Conservation (phyloP, 2,888 invertebrate genomes). For the Catocala nupta region DNA sequence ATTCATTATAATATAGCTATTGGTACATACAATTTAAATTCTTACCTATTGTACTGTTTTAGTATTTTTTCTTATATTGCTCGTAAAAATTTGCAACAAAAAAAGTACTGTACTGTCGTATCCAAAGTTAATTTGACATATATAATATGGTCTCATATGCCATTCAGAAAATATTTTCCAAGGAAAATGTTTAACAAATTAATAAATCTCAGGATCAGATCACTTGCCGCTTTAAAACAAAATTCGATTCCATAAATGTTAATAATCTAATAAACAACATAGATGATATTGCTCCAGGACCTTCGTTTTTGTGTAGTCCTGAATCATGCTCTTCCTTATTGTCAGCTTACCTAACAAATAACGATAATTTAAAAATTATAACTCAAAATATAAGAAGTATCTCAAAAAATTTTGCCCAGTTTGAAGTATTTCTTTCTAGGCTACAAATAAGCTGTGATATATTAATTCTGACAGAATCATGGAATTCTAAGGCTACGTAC, state of each 20-base stretch:
- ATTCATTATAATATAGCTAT: neutral
- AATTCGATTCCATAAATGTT: neutral
- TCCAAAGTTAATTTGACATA: neutral
- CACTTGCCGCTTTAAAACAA: neutral
- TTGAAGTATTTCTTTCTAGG: neutral
- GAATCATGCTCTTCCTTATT: neutral
- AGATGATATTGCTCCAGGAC: neutral
- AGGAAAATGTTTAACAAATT: neutral
- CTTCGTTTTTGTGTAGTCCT: neutral
- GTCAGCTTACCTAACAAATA: neutral
- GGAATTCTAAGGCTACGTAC: conserved; percentile 1
- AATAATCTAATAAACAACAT: neutral
- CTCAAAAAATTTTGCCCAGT: neutral
- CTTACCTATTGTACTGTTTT: neutral
- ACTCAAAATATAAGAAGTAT: conserved; percentile 9
- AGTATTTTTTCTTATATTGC: neutral
- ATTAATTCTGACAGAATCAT: conserved; percentile 1
- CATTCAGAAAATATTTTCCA: neutral
- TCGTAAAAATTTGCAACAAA: neutral
- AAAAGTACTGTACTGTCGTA: neutral
- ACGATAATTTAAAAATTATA: neutral
- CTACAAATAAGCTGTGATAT: neutral
- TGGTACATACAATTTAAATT: neutral
- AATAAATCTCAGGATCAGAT: neutral
- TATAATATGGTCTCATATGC: neutral